Base-by-base conservation (phyloP, 2,888 invertebrate species). In the Parnassius glacialis region DNA sequence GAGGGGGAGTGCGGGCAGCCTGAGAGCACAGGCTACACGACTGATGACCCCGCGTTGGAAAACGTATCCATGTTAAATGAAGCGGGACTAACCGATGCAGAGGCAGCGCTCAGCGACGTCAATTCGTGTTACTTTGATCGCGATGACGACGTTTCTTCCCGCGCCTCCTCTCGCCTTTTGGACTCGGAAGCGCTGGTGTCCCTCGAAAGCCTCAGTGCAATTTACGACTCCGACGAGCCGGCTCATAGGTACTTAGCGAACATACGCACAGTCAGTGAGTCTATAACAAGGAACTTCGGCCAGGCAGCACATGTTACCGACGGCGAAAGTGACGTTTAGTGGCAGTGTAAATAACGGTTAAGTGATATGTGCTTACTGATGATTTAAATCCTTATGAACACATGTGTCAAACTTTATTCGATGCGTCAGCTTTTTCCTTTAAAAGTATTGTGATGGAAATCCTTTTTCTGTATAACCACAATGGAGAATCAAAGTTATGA, bases 11-110 rank as follows among this genome's bases (percentile, higher is more conserved):
- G 86, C 1, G 92, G 92, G 43, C 93, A 92, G 55, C 93, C 93
- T 0, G 94, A 94, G 78, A 96, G 96, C 67, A 95, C 96, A 1
- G 96, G 96, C 41, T 97, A 96, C 80, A 96, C 95, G n/a, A 96
- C 96, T 0, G 96, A 97, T 84, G 96, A 97, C 84, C 96, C 96
- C 1, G 96, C 96, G 13, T 90, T 96, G 11, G 96, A 97, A 84
- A 96, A 97, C 84, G 94, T 96, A 57, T 96, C 96, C 50, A 94
- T 97, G 93, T 85, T 96, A 16, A 96, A 97, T 85, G 97, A 97
- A 85, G 95, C 96, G 20, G 96, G 96, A 10, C 93, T 97, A 52
- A 97, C 96, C 1, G 97, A 97, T 87, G 96, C 96, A 10, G 97
- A 97, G 92, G 97, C 96, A 64, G 97, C 96, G 41, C 92, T 97